A percentile compares a stretch with the other conserved stretches of the same genome.
Evolutionary conservation across 2,888 invertebrate genomes (phyloP).

Genomic region (Odontothrips loti): DNA sequence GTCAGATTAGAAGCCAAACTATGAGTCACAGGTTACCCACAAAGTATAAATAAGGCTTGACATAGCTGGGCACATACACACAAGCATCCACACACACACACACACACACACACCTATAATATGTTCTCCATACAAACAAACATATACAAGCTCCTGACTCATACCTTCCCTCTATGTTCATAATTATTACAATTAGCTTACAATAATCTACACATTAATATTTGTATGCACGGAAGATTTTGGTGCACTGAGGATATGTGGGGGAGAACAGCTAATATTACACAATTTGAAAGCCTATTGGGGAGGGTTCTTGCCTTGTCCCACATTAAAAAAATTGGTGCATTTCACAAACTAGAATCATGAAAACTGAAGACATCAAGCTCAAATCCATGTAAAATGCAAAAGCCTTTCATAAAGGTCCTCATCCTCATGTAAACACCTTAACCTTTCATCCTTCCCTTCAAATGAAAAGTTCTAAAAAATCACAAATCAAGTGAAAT

Average conservation of each 20-base stretch:
- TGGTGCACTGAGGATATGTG: constrained; percentile 16
- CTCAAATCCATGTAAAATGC: neutral
- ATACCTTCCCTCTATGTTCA: constrained; percentile 12
- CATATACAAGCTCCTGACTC: constrained; percentile 7
- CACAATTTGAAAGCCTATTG: neutral
- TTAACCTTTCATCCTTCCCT: neutral
- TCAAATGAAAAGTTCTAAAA: neutral
- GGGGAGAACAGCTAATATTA: constrained; percentile 16
- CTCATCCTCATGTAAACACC: neutral
- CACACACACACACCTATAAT: neutral
- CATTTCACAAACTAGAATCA: neutral
- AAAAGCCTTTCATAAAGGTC: neutral
- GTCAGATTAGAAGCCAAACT: neutral
- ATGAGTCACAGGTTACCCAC: neutral
- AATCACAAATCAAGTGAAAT: neutral
- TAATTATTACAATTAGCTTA: constrained; percentile 10
- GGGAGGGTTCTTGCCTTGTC: neutral
- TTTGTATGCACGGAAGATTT: constrained; percentile 14
- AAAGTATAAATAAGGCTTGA: constrained; percentile 6
- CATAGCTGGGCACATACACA: constrained; percentile 1
- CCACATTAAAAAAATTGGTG: neutral
- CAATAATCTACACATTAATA: constrained; percentile 14
- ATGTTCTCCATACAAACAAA: neutral
- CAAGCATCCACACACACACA: constrained; percentile 17
- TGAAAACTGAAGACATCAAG: neutral